Evolutionary conservation across 2,797 vertebrate species (phyloP), one percentile per base, ranked within the genome.

Genomic region (Spheniscus humboldti): DNA sequence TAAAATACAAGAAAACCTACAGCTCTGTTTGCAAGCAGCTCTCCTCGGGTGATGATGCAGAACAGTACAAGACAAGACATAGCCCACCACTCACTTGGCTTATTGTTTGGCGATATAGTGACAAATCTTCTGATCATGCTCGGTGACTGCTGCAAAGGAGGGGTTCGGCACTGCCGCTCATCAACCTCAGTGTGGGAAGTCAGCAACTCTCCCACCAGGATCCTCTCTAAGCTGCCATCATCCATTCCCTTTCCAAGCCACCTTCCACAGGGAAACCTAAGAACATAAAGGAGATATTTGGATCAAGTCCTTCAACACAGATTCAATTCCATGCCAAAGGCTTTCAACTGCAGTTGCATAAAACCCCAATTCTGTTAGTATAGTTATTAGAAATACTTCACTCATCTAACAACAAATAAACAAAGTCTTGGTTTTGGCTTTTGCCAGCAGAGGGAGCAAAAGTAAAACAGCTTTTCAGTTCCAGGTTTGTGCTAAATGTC

Each of bases 181-280:
- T 99, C 99, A 6, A 97, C 99, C 89, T 99, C 99, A 0, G 98
- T 96, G 97, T 98, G 98, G 31, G 98, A 98, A 9, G 99, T 99
- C 96, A 99, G 98, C 96, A 99, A 94, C 96, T 99, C 99, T 89
- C 99, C 99, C 74, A 99, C 99, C 41, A 99, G 98, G 94, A 99
- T 98, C 92, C 99, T 98, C 97, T 99, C 99, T 92, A 99, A 97
- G 96, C 99, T 99, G 79, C 99, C 99, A 2, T 99, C 99, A 66
- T 99, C 99, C 97, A 99, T 99, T 3, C 99, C 99, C 74, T 99
- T 99, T 53, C 99, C 99, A 94, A 99, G 96, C 99, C 99, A 99
- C 57, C 99, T 99, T 74, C 99, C 99, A 45, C 99, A 99, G 0
- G 99, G 99, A 97, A 99, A 99, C 98, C 99, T 99, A 75, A 81